Percentiles rank a stretch among this genome's conserved stretches.
Conservation (phyloP, 2,888 invertebrate species). For the Sphaerophoria rueppellii region DNA sequence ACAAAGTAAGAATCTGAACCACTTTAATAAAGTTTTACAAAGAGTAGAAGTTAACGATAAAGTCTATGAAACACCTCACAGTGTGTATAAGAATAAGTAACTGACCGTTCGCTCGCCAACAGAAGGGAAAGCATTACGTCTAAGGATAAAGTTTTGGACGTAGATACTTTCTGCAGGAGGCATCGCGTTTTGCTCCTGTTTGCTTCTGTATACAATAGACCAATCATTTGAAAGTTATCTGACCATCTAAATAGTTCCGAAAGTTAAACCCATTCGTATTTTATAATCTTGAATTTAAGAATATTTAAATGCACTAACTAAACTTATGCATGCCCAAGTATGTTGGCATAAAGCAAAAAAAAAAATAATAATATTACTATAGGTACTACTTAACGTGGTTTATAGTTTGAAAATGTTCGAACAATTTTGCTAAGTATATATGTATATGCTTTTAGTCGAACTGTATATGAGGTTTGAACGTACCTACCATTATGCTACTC, state of each 20-base stretch:
- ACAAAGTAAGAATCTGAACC: slow-evolving; percentile 24
- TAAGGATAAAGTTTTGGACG: slow-evolving; percentile 53
- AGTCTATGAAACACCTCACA: slow-evolving; percentile 44
- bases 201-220: slow-evolving; percentile 8
- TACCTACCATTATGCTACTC: slow-evolving; percentile 25
- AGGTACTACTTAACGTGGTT: not conserved
- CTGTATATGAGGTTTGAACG: no score
- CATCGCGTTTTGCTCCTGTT: slow-evolving; percentile 18
- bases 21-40: slow-evolving; percentile 32
- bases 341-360: no score
- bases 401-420: no score
- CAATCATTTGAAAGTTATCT: slow-evolving; percentile 37
- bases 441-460: no score
- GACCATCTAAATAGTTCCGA: slow-evolving; percentile 24
- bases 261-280: slow-evolving; percentile 8
- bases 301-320: not conserved
- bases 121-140: slow-evolving; percentile 12
- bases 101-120: slow-evolving; percentile 39
- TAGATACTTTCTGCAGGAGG: not conserved
- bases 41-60: slow-evolving; percentile 52
- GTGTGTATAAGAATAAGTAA: slow-evolving; percentile 31
- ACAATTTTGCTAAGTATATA: no score
- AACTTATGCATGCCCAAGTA: no score
- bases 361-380: not conserved
- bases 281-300: slow-evolving; percentile 8